Base-by-base conservation (phyloP, 1,140 invertebrate genomes). In the Pseudomyrmex sp. region DNA sequence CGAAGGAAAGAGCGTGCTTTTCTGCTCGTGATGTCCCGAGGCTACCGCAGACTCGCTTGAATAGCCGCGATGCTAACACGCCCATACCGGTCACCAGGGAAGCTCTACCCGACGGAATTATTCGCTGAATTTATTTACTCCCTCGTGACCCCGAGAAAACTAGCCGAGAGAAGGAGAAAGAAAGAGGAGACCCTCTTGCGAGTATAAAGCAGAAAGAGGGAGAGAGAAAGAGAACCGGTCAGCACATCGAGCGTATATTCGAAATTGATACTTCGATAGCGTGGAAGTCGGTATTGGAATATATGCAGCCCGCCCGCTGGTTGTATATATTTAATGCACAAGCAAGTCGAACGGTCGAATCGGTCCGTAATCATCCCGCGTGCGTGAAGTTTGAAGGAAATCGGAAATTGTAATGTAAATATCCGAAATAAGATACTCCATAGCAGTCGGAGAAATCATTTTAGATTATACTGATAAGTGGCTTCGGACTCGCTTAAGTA, bases 21-120 rank as follows among this genome's bases (percentile, higher is more conserved):
- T 83, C 75, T 56, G 83, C 90, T 93, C 93, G 92, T 93, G 93
- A 94, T 93, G 91, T 93, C 93, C 91, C 86, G 92, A 88, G 93
- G 93, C 92, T 93, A 93, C 92, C 88, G 91, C 91, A 76, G 88
- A 89, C 89, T 89, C 90, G 85, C 88, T 90, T 86, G 87, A 88
- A 90, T 91, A 91, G 86, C 82, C 87, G 63, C 75, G 80, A 87
- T 69, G 76, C 88, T 79, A 90, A 90, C 90, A 92, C 90, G 90
- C 91, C 91, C 91, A 90, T 89, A 88, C 91, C 90, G 86, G 89
- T 90, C 89, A 89, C 87, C 84, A 62, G 62, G 63, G 75, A 74
- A 82, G 63, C 75, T 82, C 85, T 75, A 82, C 72, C 80, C 77
- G 46, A 63, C 72, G 50, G 83, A 90, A 91, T 91, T 90, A 91